Conservation (phyloP, 2,113 vertebrate genomes). For the Gallinago media region DNA sequence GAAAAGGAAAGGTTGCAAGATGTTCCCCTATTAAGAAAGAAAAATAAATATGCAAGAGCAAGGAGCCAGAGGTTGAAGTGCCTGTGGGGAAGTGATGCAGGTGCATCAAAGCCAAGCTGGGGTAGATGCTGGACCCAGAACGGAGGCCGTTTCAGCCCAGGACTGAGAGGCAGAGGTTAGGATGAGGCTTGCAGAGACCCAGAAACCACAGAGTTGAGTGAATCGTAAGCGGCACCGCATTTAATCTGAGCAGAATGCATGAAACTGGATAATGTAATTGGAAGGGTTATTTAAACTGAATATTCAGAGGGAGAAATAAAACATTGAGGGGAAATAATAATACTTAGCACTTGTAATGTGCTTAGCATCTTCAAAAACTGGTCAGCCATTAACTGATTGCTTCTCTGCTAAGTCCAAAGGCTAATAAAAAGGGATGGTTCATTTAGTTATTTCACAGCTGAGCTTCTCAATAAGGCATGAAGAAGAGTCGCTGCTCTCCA, state of each 20-base stretch:
- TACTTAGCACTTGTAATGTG: conserved; percentile 53
- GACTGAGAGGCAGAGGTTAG: not conserved
- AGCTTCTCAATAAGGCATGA: conserved; percentile 60
- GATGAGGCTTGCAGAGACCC: not conserved
- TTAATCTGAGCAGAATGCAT: conserved; percentile 28
- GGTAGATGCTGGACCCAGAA: not conserved
- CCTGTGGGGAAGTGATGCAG: not conserved
- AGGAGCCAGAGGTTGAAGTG: not conserved
- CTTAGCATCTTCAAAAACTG: conserved; percentile 54
- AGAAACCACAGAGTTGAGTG: not conserved
- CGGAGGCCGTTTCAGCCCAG: not conserved
- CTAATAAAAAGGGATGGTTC: conserved; percentile 67
- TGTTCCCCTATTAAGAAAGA: not conserved
- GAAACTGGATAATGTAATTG: conserved; percentile 29
- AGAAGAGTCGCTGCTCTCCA: conserved; percentile 13
- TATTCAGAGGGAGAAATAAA: conserved; percentile 55
- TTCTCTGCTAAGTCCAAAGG: conserved; percentile 58
- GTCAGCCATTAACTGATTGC: conserved; percentile 64
- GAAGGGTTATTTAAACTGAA: conserved; percentile 54
- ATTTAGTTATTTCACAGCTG: conserved; percentile 68
- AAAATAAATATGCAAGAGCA: not conserved
- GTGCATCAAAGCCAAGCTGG: not conserved
- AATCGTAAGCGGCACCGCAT: not conserved
- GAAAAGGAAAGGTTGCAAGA: not conserved
- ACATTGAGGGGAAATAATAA: conserved; percentile 48